Percentiles rank a stretch among this genome's conserved stretches.
phyloP scores from a whole-genome alignment of 2,888 invertebrate genomes.

The Zaprionus lineosus region DNA sequence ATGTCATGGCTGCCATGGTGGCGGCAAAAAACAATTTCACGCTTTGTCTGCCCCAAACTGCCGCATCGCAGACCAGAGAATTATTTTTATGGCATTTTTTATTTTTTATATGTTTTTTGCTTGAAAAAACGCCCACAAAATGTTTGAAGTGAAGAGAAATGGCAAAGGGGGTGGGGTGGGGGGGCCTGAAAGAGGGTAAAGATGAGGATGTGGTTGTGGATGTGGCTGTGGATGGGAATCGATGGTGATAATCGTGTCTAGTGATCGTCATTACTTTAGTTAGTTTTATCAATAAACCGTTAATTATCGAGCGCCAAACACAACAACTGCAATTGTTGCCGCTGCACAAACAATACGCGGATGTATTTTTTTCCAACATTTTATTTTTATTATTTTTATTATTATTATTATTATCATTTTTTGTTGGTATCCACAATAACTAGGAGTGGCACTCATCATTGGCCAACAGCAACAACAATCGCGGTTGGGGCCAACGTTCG shows the following conservation, averaged over 20 bases:
- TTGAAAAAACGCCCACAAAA: slow-evolving; percentile 54
- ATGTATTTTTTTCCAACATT: slow-evolving; percentile 56
- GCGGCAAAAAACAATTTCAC: slow-evolving; percentile 70
- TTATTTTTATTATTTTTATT: slow-evolving; percentile 9
- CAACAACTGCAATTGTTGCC: slow-evolving; percentile 27
- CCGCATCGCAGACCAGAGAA: slow-evolving; percentile 49
- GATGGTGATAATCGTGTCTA: slow-evolving; percentile 36
- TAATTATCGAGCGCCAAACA: slow-evolving; percentile 66
- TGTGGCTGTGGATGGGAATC: slow-evolving; percentile 15
- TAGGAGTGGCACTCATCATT: slow-evolving; percentile 77
- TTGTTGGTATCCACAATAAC: slow-evolving; percentile 50
- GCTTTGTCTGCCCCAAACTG: slow-evolving; percentile 50
- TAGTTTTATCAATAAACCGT: slow-evolving; percentile 74
- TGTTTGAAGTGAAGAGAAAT: slow-evolving; percentile 40
- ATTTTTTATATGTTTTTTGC: background rate
- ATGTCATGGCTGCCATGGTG: slow-evolving; percentile 48
- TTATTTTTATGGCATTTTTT: slow-evolving; percentile 64
- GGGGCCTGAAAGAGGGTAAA: background rate
- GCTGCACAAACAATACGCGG: slow-evolving; percentile 69
- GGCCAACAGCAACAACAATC: slow-evolving; percentile 30
- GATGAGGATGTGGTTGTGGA: background rate
- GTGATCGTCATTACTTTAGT: slow-evolving; percentile 46
- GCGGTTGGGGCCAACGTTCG: slow-evolving; percentile 64
- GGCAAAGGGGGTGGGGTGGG: slow-evolving; percentile 11
- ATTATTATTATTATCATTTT: slow-evolving; percentile 1